These are phyloP conservation scores for Bubalus kerabau DNA, from an alignment of 2,113 vertebrate genomes.

Conservation along the genomic window DNA sequence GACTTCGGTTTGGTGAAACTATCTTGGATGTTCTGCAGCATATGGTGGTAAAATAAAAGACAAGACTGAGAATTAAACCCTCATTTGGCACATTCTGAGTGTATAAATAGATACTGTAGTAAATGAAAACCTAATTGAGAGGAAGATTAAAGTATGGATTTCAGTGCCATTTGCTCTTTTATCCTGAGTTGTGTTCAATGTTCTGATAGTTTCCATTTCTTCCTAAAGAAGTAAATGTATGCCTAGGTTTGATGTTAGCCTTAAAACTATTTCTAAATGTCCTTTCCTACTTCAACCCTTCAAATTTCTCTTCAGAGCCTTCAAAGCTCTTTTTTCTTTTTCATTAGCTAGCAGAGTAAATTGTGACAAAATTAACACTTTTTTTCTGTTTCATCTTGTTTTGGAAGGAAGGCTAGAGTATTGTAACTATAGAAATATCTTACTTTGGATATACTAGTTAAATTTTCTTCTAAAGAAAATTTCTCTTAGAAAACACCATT, in stretches of 20 bases:
- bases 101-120: not conserved
- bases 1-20: not conserved
- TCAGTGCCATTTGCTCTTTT: not conserved
- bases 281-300: not conserved
- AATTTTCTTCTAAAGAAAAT: not conserved
- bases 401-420: slow-evolving; percentile 13
- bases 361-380: slow-evolving; percentile 24
- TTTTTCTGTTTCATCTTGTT: not conserved
- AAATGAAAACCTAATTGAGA: not conserved
- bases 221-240: not conserved
- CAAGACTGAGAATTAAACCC: not conserved
- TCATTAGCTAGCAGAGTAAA: slow-evolving; percentile 13
- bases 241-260: not conserved
- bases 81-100: not conserved
- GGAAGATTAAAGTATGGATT: not conserved
- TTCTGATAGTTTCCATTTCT: not conserved
- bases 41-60: not conserved
- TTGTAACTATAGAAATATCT: not conserved
- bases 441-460: not conserved
- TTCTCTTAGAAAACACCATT: not conserved
- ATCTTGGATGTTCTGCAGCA: not conserved
- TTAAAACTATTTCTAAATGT: slow-evolving; percentile 29
- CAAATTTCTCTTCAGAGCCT: not conserved
- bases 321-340: not conserved
- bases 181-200: not conserved